These are phyloP conservation scores for Neosilurus hyrtlii DNA, from an alignment of 2,797 vertebrate species.

Conservation along the genomic window DNA sequence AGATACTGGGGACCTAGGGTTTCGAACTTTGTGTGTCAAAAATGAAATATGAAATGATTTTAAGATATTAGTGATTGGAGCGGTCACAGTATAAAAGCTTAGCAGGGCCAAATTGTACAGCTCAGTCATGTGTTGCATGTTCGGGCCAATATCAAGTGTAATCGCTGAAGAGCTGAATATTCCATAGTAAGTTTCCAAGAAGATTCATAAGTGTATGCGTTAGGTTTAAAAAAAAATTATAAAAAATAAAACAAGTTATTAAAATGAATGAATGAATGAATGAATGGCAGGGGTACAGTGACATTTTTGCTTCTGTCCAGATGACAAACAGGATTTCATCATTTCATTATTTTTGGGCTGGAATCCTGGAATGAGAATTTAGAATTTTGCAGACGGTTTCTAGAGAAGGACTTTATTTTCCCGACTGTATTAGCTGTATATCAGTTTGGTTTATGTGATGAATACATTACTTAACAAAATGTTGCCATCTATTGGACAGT, in stretches of 20 bases:
- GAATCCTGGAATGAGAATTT: neutral
- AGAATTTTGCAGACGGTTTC: neutral
- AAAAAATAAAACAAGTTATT: no score
- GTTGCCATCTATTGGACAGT: neutral
- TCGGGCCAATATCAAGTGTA: neutral
- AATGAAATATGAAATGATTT: neutral
- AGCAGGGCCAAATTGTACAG: neutral
- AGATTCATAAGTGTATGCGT: neutral
- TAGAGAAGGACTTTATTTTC: neutral
- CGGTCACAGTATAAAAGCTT: neutral
- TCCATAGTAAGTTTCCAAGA: neutral
- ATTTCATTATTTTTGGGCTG: neutral
- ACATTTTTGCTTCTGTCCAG: neutral
- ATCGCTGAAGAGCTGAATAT: neutral
- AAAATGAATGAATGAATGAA: neutral
- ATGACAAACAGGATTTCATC: neutral
- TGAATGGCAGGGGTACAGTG: neutral
- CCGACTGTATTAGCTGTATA: neutral
- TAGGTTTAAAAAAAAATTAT: no score
- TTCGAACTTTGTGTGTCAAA: neutral
- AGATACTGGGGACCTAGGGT: neutral
- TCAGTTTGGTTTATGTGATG: neutral
- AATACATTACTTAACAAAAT: slow-evolving; percentile 4
- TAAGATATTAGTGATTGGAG: neutral
- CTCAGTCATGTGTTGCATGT: neutral